Conservation (phyloP, 1,140 invertebrate genomes). For the Penaeus indicus region DNA sequence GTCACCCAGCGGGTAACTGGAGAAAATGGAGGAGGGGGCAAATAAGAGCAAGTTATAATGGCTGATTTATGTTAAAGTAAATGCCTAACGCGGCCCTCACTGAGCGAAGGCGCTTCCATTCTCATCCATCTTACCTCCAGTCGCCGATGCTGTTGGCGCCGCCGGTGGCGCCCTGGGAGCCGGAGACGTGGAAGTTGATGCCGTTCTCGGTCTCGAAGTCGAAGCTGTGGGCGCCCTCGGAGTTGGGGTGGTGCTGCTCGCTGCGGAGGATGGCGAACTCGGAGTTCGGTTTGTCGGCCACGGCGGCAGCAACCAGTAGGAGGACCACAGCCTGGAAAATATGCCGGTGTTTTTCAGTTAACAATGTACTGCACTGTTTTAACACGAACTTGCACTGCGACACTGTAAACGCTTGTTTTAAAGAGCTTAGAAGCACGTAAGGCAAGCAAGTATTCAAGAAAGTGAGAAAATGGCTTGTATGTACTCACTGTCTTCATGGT, state of each 20-base stretch:
- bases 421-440: too few relatives aligned
- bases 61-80: neutral
- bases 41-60: neutral
- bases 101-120: too few relatives aligned
- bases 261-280: neutral
- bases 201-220: constrained; percentile 3
- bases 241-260: neutral
- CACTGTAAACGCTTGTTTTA: too few relatives aligned
- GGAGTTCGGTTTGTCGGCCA: neutral
- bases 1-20: constrained; percentile 25
- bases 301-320: too few relatives aligned
- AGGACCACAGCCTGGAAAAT: too few relatives aligned
- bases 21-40: neutral
- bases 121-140: neutral
- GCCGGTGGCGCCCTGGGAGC: constrained; percentile 6
- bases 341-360: too few relatives aligned
- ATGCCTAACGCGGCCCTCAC: too few relatives aligned
- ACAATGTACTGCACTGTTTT: too few relatives aligned
- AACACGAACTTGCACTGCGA: too few relatives aligned
- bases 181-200: neutral
- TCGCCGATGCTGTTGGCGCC: constrained; percentile 9
- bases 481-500: too few relatives aligned
- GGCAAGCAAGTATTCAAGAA: too few relatives aligned
- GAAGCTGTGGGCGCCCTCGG: constrained; percentile 9
- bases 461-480: too few relatives aligned